Evolutionary conservation across 1,140 invertebrate species (phyloP).

Genomic region (Heliconius himera): DNA sequence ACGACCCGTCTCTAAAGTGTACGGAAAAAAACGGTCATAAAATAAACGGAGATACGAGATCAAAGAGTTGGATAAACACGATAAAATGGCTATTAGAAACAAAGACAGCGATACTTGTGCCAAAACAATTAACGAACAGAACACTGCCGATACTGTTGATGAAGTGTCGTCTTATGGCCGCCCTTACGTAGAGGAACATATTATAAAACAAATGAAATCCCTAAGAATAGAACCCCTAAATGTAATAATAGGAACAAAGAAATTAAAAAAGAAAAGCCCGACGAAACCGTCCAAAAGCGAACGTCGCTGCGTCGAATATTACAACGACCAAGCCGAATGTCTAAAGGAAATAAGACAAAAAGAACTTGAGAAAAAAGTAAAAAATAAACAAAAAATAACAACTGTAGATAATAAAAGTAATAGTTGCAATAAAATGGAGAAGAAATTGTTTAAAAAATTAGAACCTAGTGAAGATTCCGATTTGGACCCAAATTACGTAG

Average conservation of each 20-base stretch:
- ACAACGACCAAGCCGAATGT: slow-evolving; percentile 80
- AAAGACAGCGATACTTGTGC: slow-evolving; percentile 69
- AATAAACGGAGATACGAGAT: slow-evolving; percentile 70
- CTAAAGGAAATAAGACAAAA: slow-evolving; percentile 75
- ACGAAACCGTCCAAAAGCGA: slow-evolving; percentile 68
- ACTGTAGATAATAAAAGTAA: slow-evolving; percentile 55
- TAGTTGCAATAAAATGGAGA: slow-evolving; percentile 52
- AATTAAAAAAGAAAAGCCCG: slow-evolving; percentile 64
- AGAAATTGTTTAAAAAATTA: slow-evolving; percentile 65
- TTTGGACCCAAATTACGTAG: slow-evolving; percentile 63
- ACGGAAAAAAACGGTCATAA: slow-evolving; percentile 69
- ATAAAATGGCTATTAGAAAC: slow-evolving; percentile 65
- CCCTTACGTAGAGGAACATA: slow-evolving; percentile 72
- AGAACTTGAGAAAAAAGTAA: slow-evolving; percentile 67
- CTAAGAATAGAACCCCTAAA: slow-evolving; percentile 72
- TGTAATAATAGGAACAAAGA: slow-evolving; percentile 65
- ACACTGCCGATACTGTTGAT: slow-evolving; percentile 52
- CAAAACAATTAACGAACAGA: slow-evolving; percentile 65
- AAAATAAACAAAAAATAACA: slow-evolving; percentile 52
- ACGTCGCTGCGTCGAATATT: slow-evolving; percentile 75
- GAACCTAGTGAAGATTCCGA: slow-evolving; percentile 78
- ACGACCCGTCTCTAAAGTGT: slow-evolving; percentile 70
- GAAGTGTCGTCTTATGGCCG: slow-evolving; percentile 59
- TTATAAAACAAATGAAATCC: slow-evolving; percentile 78
- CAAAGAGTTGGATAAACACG: slow-evolving; percentile 74